A percentile compares a stretch with the other conserved stretches of the same genome.
Evolutionary conservation across 2,797 vertebrate genomes (phyloP).

Genomic region (Petrocephalus sullivani): DNA sequence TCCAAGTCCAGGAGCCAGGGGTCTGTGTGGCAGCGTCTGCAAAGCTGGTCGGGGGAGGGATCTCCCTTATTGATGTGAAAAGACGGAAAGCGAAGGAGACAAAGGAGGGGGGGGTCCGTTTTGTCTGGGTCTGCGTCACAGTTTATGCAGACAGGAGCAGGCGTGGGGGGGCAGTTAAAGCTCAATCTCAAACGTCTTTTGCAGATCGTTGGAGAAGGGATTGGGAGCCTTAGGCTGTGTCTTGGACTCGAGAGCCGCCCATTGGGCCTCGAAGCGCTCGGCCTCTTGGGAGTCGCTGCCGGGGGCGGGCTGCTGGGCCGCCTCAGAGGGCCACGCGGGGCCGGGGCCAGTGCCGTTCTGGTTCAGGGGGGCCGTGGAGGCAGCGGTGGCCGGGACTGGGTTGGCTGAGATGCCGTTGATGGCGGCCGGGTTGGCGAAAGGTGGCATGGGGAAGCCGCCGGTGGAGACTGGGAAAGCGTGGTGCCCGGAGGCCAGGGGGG

Average conservation of each 20-base stretch:
- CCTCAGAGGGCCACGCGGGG: slow-evolving; percentile 63
- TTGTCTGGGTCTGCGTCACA: slow-evolving; percentile 30
- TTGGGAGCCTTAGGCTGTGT: slow-evolving; percentile 63
- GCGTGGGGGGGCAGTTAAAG: slow-evolving; percentile 57
- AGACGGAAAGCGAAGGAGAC: neutral
- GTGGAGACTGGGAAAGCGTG: slow-evolving; percentile 50
- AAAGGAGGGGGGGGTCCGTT: slow-evolving; percentile 17
- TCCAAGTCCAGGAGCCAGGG: neutral
- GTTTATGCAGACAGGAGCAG: slow-evolving; percentile 35
- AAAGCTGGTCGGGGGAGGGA: neutral
- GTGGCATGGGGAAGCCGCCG: slow-evolving; percentile 18
- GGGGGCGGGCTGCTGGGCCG: slow-evolving; percentile 42
- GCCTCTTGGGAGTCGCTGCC: slow-evolving; percentile 58
- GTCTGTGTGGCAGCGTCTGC: neutral
- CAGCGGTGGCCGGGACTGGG: slow-evolving; percentile 27
- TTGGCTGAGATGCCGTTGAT: slow-evolving; percentile 54
- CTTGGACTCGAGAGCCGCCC: slow-evolving; percentile 82
- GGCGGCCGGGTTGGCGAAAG: slow-evolving; percentile 48
- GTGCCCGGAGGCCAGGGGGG: slow-evolving; percentile 37
- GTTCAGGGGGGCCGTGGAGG: slow-evolving; percentile 1
- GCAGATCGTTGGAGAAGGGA: slow-evolving; percentile 80
- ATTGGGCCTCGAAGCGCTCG: slow-evolving; percentile 85
- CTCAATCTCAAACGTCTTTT: slow-evolving; percentile 82
- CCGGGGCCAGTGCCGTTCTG: slow-evolving; percentile 58
- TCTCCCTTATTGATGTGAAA: neutral